Percentiles rank a stretch among this genome's conserved stretches.
These are phyloP conservation scores for Yoshiicerus persimilis DNA, from an alignment of 1,140 invertebrate species.

Conservation along the genomic window DNA sequence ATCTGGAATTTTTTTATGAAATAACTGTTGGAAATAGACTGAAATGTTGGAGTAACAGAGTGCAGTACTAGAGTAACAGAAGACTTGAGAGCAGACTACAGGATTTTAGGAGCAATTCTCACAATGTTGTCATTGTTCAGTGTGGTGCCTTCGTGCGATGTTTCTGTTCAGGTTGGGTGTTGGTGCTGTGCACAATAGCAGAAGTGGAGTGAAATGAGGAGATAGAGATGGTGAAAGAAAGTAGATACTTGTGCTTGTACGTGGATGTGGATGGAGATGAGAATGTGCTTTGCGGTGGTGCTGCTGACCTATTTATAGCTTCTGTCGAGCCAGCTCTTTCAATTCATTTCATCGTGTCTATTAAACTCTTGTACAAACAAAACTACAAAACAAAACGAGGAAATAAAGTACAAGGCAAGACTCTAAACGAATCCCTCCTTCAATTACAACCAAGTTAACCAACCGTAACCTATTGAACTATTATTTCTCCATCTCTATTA, in stretches of 20 bases:
- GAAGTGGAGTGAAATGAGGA: neutral
- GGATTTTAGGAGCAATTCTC: no score
- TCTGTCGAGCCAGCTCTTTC: neutral
- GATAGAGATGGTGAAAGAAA: neutral
- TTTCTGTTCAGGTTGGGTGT: no score
- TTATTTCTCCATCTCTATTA: neutral
- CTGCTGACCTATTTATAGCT: neutral
- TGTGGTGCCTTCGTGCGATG: no score
- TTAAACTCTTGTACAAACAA: neutral
- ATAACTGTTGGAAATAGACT: no score
- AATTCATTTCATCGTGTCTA: slow-evolving; percentile 6
- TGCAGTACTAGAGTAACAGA: no score
- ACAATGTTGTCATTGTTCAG: no score
- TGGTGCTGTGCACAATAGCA: no score
- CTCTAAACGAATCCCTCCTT: neutral
- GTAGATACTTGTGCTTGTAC: neutral
- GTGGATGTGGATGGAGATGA: neutral
- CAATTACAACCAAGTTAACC: neutral
- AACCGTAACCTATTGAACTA: neutral
- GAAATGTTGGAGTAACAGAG: no score
- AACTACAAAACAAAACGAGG: neutral
- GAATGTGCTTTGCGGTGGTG: neutral
- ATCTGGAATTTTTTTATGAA: no score
- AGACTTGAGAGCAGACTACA: no score
- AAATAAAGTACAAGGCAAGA: neutral